Evolutionary conservation across 2,797 vertebrate genomes (phyloP), one percentile per base, ranked within the genome.

Genomic region (Megalops cyprinoides): DNA sequence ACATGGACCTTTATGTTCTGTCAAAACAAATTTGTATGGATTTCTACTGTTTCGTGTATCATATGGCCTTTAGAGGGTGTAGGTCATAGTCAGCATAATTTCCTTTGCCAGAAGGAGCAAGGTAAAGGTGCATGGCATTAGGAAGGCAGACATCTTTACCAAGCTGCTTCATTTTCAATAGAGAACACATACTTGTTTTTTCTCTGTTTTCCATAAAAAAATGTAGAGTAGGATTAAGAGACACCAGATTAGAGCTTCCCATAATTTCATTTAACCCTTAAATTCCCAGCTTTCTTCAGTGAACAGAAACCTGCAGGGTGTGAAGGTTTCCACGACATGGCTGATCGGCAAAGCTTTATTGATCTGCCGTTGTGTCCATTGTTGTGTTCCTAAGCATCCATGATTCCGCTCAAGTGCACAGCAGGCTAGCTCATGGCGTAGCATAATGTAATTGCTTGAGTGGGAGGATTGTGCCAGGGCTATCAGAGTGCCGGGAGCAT

Each of bases 71-170:
- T 65, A 14, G 31, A 65, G 28, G 12, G 37, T 18, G 9, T 31
- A 90, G 87, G 88, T 86, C 88, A 87, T 9, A 81, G 44, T 62
- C 67, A 80, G 75, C 67, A 80, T 89, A 85, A 90, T 83, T 75
- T 84, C 87, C 75, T 73, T 31, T 53, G 82, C 86, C 44, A 51
- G 7, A 60, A 60, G 46, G 48, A 56, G 18, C n/a, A 20, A 55
- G 56, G n/a, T 18, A 71, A 18, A 44, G 39, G 14, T 23, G 4
- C 9, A 76, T 28, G 42, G 31, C 71, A 46, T 78, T 78, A 28
- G 48, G 46, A 23, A 31, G 8, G 23, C 15, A 25, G 56, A 58
- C 76, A 31, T 25, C 12, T 48, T 81, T 51, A 46, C 80, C 69
- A 75, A 56, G 28, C 58, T 31, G 76, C 37, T 67, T 15, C 6